phyloP scores from a whole-genome alignment of 2,888 invertebrate species.

The Aelia acuminata region DNA sequence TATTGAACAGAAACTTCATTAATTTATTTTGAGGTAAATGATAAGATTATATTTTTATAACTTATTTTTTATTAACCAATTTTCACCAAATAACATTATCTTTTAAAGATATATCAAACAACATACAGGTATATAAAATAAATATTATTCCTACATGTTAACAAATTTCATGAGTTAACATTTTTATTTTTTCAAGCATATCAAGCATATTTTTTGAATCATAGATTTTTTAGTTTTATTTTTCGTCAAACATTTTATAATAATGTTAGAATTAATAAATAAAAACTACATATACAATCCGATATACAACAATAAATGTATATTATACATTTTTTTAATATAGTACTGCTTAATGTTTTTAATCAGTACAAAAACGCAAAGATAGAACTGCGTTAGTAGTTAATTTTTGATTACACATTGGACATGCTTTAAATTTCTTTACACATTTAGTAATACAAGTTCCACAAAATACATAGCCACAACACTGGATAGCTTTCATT shows the following conservation, averaged over 20 bases:
- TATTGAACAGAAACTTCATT: no score
- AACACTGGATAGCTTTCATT: slow-evolving; percentile 31
- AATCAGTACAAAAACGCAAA: neutral
- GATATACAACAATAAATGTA: neutral
- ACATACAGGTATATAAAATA: neutral
- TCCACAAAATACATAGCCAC: slow-evolving; percentile 38
- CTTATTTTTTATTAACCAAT: neutral
- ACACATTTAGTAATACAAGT: slow-evolving; percentile 17
- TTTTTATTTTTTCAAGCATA: neutral
- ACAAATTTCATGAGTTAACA: neutral
- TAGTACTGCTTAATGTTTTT: neutral
- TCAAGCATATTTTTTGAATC: neutral
- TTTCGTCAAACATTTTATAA: slow-evolving; percentile 36
- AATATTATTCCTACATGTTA: neutral
- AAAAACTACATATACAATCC: slow-evolving; percentile 23
- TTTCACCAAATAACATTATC: neutral
- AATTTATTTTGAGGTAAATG: neutral
- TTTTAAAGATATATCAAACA: neutral
- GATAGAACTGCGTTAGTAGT: neutral
- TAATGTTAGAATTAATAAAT: neutral
- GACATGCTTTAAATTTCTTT: slow-evolving; percentile 11
- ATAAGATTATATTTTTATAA: neutral
- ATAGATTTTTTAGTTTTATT: neutral
- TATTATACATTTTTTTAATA: neutral
- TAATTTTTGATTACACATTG: slow-evolving; percentile 29